Percentiles rank a stretch among this genome's conserved stretches.
phyloP scores from a whole-genome alignment of 2,113 vertebrate genomes.

The Copsychus sechellarum region DNA sequence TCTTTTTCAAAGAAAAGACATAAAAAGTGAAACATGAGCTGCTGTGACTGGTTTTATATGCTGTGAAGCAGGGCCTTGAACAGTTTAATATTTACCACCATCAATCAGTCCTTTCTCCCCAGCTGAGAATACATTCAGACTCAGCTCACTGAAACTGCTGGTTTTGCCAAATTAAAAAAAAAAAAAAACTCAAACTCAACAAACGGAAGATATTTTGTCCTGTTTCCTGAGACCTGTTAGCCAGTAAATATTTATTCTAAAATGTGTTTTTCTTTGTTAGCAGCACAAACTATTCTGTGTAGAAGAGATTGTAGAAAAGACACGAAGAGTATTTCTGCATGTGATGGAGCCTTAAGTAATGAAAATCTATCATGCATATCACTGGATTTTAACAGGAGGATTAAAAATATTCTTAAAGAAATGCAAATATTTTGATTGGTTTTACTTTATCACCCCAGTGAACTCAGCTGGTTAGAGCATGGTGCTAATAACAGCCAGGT shows the following conservation, averaged over 20 bases:
- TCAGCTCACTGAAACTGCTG: neutral
- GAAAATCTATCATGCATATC: neutral
- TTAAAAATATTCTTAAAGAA: neutral
- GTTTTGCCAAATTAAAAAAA: neutral
- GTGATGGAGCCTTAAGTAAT: neutral
- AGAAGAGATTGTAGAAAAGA: neutral
- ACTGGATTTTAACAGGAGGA: neutral
- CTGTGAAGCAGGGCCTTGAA: constrained; percentile 46
- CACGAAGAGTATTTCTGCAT: neutral
- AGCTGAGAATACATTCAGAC: constrained; percentile 41
- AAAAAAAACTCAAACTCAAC: neutral
- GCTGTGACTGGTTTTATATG: constrained; percentile 50
- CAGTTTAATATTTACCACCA: constrained; percentile 55
- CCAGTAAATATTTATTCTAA: neutral
- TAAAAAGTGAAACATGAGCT: constrained; percentile 65
- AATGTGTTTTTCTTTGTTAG: neutral
- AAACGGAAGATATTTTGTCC: neutral
- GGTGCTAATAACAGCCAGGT: neutral
- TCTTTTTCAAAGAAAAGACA: constrained; percentile 43
- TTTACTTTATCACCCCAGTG: neutral
- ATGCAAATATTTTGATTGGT: neutral
- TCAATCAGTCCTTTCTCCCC: constrained; percentile 51
- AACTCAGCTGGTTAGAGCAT: neutral
- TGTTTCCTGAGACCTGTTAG: neutral
- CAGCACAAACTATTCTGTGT: neutral